Base-by-base conservation (phyloP, 2,113 vertebrate species). In the Poeciliopsis turrubarensis region DNA sequence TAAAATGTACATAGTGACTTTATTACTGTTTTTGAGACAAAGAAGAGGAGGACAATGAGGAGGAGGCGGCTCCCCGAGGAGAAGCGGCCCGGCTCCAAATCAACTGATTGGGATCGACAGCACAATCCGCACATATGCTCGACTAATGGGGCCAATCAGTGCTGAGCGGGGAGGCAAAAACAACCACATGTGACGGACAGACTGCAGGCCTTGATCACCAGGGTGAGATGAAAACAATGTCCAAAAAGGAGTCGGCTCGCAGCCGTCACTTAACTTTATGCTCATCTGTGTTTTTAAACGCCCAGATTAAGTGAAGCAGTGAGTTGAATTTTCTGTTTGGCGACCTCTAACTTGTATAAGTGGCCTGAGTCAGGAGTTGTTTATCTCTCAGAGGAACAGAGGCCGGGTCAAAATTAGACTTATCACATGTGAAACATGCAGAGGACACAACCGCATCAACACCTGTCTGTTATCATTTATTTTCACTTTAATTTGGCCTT, bases 81-180 rank as follows among this genome's bases (percentile, higher is more conserved):
- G 79, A 83, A 19, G 1, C 65, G 26, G 79, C 54, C 65, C 29
- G 32, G 68, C 63, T 87, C 73, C 75, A 77, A 79, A 83, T 76
- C 71, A 80, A 13, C 62, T 83, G 84, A 88, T 79, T 83, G 65
- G 78, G 71, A 72, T 77, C 79, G 73, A 84, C 78, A 85, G 80
- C 75, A 84, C 86, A 73, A 60, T 86, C 80, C 78, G 29, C 80
- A 85, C 89, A 83, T 83, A 68, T 73, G 87, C 72, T 75, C 3
- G 1, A 60, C 80, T 88, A 86, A 89, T 83, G 78, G 73, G 69
- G 31, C 66, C 22, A 86, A 89, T 86, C 75, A 78, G 81, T 22
- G 60, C 15, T 0, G 44, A 73, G 74, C 60, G 39, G 74, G 70
- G 66, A 69, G 73, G 65, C 70, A 30, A 66, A 63, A 79, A 68